These are phyloP conservation scores for Protomyctophum bolini DNA, from an alignment of 2,113 vertebrate genomes.

Conservation along the genomic window DNA sequence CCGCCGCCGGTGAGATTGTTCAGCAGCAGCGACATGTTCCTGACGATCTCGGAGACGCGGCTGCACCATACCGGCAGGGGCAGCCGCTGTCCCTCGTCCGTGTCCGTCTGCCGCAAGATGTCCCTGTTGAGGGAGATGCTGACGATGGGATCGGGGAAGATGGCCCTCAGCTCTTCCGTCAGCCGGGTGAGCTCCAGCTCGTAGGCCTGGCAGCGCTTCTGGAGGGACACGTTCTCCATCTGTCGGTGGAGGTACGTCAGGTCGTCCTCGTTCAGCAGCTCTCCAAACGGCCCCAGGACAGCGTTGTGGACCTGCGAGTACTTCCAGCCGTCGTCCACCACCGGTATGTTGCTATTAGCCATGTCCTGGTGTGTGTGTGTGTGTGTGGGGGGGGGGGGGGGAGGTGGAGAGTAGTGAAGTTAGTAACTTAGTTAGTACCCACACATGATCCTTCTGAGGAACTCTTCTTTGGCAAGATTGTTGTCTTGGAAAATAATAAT, in stretches of 20 bases:
- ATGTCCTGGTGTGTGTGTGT: constrained; percentile 48
- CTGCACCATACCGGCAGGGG: constrained; percentile 84
- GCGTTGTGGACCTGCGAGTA: constrained; percentile 85
- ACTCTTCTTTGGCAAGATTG: neutral
- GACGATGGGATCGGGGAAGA: constrained; percentile 86
- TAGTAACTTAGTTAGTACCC: neutral
- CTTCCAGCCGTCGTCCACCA: constrained; percentile 76
- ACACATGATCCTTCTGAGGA: neutral
- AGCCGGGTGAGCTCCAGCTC: constrained; percentile 85
- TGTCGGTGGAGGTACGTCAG: constrained; percentile 86
- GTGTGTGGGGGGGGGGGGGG: too few species aligned
- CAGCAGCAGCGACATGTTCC: constrained; percentile 81
- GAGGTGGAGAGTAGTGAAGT: neutral
- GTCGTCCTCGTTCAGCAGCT: constrained; percentile 90
- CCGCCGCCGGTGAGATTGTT: constrained; percentile 50
- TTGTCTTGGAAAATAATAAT: too few species aligned
- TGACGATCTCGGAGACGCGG: constrained; percentile 85
- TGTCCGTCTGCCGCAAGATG: constrained; percentile 67
- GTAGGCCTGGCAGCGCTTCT: constrained; percentile 84
- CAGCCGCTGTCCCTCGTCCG: constrained; percentile 46
- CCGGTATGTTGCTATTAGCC: constrained; percentile 36
- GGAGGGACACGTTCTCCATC: constrained; percentile 84
- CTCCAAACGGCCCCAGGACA: constrained; percentile 91
- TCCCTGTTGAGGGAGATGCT: constrained; percentile 85
- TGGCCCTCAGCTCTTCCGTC: constrained; percentile 82